phyloP scores from a whole-genome alignment of 92 coral and sea anemone genomes.

The Porites divaricata region DNA sequence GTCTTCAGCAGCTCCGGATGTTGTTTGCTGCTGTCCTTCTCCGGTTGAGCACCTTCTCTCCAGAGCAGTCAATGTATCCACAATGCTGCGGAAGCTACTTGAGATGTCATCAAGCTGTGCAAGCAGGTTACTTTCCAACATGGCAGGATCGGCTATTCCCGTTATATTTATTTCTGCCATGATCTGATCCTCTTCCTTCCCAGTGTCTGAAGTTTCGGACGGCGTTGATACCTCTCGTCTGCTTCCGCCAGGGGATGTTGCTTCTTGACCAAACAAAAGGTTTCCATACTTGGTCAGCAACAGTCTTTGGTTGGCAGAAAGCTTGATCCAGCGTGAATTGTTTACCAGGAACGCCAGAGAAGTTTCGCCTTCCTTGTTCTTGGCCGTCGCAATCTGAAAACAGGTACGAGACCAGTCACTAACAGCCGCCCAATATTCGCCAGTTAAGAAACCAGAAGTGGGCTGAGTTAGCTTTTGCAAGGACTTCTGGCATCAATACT shows the following conservation, averaged over 20 bases:
- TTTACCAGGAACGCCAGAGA: conserved; percentile 81
- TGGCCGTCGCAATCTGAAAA: conserved; percentile 72
- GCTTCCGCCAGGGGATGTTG: conserved; percentile 21
- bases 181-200: conserved; percentile 29
- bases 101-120: conserved; percentile 91
- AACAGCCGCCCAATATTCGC: no score
- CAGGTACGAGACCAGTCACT: background rate
- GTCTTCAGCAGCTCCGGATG: background rate
- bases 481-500: no score
- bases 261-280: conserved; percentile 60
- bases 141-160: conserved; percentile 67
- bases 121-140: conserved; percentile 74
- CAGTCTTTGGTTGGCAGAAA: conserved; percentile 64
- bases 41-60: conserved; percentile 52
- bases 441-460: no score
- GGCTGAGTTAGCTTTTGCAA: no score
- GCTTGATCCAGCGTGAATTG: conserved; percentile 85
- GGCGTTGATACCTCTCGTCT: conserved; percentile 34
- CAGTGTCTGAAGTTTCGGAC: conserved; percentile 20
- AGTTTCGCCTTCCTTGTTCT: conserved; percentile 81
- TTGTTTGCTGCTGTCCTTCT: background rate
- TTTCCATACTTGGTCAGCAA: conserved; percentile 68
- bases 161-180: conserved; percentile 82
- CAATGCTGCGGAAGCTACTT: conserved; percentile 78
- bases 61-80: conserved; percentile 78